These are phyloP conservation scores for Drosophila serrata DNA, from an alignment of 1,140 invertebrate species.

Conservation along the genomic window DNA sequence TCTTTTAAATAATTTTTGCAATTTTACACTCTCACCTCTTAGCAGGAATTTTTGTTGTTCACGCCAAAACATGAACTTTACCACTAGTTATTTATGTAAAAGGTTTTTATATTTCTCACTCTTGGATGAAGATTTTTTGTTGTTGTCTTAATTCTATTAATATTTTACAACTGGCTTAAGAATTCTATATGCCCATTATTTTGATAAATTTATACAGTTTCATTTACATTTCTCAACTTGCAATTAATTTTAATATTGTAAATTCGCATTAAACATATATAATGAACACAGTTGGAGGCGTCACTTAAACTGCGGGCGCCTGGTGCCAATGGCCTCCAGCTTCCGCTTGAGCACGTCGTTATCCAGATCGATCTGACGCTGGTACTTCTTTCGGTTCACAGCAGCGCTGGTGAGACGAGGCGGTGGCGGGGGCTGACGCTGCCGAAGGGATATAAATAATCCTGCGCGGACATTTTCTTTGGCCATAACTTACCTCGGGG, in stretches of 20 bases:
- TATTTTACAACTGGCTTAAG: not conserved
- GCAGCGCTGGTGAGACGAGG: slow-evolving; percentile 70
- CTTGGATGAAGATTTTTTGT: not conserved
- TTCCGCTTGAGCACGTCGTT: slow-evolving; percentile 80
- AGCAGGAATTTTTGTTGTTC: not conserved
- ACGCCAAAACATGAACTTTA: not conserved
- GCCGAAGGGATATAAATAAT: not conserved
- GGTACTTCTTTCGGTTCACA: slow-evolving; percentile 78
- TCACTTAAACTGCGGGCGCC: slow-evolving; percentile 67
- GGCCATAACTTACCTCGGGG: slow-evolving; percentile 16
- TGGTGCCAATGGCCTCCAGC: slow-evolving; percentile 72
- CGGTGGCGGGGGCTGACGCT: slow-evolving; percentile 35
- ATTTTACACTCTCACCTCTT: slow-evolving; percentile 1
- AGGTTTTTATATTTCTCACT: slow-evolving; percentile 10
- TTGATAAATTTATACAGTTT: slow-evolving; percentile 15
- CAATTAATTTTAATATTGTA: slow-evolving; percentile 79
- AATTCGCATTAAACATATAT: slow-evolving; percentile 69
- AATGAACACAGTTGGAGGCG: slow-evolving; percentile 54
- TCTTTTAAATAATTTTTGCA: not conserved
- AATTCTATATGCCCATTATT: not conserved
- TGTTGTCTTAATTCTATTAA: not conserved
- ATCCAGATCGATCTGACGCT: slow-evolving; percentile 81
- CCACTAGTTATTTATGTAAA: not conserved
- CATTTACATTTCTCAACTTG: slow-evolving; percentile 53
- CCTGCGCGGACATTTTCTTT: not conserved